A percentile compares a stretch with the other conserved stretches of the same genome.
phyloP scores from a whole-genome alignment of 37 sponge, comb jelly and placozoan genomes.

The Tethya wilhelma region DNA sequence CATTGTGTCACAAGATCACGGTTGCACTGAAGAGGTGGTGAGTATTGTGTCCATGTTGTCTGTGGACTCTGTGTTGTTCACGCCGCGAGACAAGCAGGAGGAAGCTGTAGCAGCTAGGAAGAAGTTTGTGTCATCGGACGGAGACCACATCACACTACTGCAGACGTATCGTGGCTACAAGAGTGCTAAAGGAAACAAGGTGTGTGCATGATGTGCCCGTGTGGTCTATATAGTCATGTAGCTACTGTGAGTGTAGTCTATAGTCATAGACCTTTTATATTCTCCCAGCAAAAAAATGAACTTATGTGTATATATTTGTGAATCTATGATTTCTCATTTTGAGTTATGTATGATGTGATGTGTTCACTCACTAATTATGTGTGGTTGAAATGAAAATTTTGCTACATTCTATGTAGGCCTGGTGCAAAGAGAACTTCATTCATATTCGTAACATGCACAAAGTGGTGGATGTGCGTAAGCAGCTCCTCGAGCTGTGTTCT shows the following conservation, averaged over 20 bases:
- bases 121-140: conserved; percentile 79
- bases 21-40: conserved; percentile 78
- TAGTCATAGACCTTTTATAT: too few species aligned
- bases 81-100: conserved; percentile 81
- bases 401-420: conserved; percentile 53
- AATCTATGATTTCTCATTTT: not conserved
- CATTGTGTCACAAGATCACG: conserved; percentile 25
- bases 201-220: conserved; percentile 18
- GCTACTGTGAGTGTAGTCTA: not conserved
- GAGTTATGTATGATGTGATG: too few species aligned
- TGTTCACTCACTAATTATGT: too few species aligned
- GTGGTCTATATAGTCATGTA: not conserved
- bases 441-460: conserved; percentile 76
- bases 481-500: conserved; percentile 77
- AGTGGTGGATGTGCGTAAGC: conserved; percentile 73
- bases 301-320: not conserved
- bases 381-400: too few species aligned
- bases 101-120: conserved; percentile 41
- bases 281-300: too few species aligned
- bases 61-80: conserved; percentile 87
- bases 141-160: conserved; percentile 91
- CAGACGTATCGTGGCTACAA: conserved; percentile 75
- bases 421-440: conserved; percentile 92
- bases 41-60: conserved; percentile 86
- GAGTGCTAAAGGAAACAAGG: conserved; percentile 80